These are phyloP conservation scores for Microctonus brassicae DNA, from an alignment of 2,888 invertebrate genomes.

Conservation along the genomic window DNA sequence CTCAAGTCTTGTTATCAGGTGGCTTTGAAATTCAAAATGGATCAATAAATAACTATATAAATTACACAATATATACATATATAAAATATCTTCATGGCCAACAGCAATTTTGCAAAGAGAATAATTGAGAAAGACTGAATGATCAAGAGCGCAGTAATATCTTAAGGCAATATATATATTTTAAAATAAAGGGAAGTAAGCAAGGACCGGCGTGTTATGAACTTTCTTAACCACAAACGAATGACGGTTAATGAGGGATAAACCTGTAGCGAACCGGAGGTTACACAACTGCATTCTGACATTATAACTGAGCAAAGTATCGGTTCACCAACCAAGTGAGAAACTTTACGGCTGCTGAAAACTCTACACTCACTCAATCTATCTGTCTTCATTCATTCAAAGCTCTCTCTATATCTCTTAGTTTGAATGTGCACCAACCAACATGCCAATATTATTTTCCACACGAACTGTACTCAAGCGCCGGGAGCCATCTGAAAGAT, in stretches of 20 bases:
- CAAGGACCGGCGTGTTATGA: constrained; percentile 15
- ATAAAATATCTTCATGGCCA: no score
- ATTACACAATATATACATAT: not conserved
- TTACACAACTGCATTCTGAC: constrained; percentile 22
- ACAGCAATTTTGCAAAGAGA: not conserved
- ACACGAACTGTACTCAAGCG: constrained; percentile 21
- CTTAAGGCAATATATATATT: constrained; percentile 2
- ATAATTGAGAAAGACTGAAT: not conserved
- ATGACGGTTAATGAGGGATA: constrained; percentile 58
- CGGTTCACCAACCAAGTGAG: constrained; percentile 14
- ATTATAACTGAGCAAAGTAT: constrained; percentile 15
- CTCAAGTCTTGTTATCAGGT: not conserved
- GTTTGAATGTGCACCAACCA: not conserved
- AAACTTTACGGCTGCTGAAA: constrained; percentile 12
- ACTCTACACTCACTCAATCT: not conserved
- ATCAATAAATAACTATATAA: not conserved
- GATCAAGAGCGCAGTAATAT: not conserved
- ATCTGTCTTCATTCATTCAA: no score
- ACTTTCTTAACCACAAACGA: constrained; percentile 52
- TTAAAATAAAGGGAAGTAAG: not conserved
- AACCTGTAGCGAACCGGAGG: constrained; percentile 44
- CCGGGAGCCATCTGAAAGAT: constrained; percentile 16
- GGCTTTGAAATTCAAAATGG: not conserved
- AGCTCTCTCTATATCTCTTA: not conserved
- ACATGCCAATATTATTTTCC: constrained; percentile 24